Evolutionary conservation across 2,888 invertebrate species (phyloP).

Genomic region (Drosophila affinis): DNA sequence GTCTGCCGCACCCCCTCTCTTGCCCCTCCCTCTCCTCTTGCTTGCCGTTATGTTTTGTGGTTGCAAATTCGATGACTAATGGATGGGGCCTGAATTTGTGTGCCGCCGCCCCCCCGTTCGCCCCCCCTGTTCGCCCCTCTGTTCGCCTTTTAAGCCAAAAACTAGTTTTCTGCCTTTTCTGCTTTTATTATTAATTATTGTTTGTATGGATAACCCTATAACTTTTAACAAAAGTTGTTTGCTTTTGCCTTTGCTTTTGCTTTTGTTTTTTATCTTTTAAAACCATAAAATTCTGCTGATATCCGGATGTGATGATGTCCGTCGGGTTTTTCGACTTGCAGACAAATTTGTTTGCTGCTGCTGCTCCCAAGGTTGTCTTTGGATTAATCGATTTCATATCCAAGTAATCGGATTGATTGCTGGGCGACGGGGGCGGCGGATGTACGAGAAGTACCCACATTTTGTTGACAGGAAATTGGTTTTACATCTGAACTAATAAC

Average conservation of each 20-base stretch:
- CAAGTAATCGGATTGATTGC: slow-evolving; percentile 26
- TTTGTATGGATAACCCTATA: slow-evolving; percentile 1
- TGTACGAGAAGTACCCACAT: no score
- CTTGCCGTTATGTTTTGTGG: slow-evolving; percentile 1
- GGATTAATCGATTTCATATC: slow-evolving; percentile 20
- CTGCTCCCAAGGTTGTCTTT: slow-evolving; percentile 6
- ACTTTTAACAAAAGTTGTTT: slow-evolving; percentile 4
- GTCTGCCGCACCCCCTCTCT: not conserved
- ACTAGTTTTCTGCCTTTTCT: slow-evolving; percentile 51
- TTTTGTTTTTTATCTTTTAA: slow-evolving; percentile 18
- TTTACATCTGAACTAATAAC: no score
- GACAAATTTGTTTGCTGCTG: slow-evolving; percentile 41
- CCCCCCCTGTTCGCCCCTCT: slow-evolving; percentile 7
- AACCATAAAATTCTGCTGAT: not conserved
- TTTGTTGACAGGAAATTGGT: no score
- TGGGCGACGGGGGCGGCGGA: no score
- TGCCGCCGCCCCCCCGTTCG: not conserved
- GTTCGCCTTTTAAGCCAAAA: slow-evolving; percentile 40
- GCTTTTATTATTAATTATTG: slow-evolving; percentile 46
- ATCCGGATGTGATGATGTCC: slow-evolving; percentile 31
- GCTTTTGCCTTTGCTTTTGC: not conserved
- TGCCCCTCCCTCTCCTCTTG: not conserved
- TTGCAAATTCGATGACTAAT: slow-evolving; percentile 67
- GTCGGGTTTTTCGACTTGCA: slow-evolving; percentile 27
- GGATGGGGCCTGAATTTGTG: slow-evolving; percentile 24